Evolutionary conservation across 2,888 invertebrate species (phyloP), one percentile per base, ranked within the genome.

Genomic region (Schrankia costaestrigalis): DNA sequence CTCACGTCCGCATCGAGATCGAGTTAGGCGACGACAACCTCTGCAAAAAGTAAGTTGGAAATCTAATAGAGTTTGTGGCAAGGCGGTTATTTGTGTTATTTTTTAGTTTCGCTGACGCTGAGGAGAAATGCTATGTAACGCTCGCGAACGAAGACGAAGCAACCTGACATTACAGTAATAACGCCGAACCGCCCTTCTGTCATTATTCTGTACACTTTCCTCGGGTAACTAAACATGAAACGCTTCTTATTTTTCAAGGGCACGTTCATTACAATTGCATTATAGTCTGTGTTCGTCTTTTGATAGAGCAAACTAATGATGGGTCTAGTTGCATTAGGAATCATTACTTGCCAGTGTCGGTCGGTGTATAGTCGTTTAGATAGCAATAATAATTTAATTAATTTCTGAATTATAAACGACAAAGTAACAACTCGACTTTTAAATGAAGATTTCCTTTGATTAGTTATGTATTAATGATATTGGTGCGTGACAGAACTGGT

Each of bases 1-100:
- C 79, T 82, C 81, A 81, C 80, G 81, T 84, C 75, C 74, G 73
- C 78, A 78, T 80, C 73, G 77, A 78, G 78, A 77, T 78, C 73
- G 76, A 78, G 80, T 81, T 79, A 78, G 79, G 69, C 71, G 79
- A 78, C 76, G 75, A 81, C 79, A 78, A 75, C 73, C 74, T 77
- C 70, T 71, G 76, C 83, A 84, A 85, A 85, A 84, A 86, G 75
- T 79, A 74, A 82, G 69, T 78, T 78, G 75, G 76, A 78, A 85
- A 83, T 82, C 79, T 85, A 84, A 85, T 85, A 82, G 84, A 80
- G 78, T 82, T 84, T 84, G 84, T 78, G 82, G 82, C 81, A 65
- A 80, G 78, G 71, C 69, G 72, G 76, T 78, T 78, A 78, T 80
- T 83, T 84, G 73, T 81, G 66, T 79, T 80, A 74, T 78, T 84